Conservation (phyloP, 2,797 vertebrate genomes). For the Sebastes hubbsi region DNA sequence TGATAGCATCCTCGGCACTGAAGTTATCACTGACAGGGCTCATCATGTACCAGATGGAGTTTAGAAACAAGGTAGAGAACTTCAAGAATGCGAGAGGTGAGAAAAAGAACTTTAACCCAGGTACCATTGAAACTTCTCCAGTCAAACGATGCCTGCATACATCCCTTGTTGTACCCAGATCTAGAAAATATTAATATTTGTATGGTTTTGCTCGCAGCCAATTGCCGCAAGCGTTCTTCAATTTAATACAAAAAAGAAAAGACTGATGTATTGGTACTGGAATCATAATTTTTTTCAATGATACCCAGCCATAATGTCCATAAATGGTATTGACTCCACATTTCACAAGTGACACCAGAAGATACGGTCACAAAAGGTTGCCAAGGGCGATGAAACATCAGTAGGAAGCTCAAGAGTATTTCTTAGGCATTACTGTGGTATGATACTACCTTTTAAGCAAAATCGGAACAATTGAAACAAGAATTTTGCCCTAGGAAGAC, state of each 20-base stretch:
- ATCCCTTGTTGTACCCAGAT: not conserved
- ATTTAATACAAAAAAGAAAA: no score
- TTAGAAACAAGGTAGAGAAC: conserved; percentile 18
- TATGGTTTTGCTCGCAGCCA: not conserved
- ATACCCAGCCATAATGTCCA: not conserved
- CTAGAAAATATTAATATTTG: not conserved
- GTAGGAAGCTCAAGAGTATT: not conserved
- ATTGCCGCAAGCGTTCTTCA: not conserved
- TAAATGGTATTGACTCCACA: not conserved
- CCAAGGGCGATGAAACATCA: not conserved
- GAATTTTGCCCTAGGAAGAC: not conserved
- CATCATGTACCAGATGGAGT: conserved; percentile 17
- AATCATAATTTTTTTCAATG: not conserved
- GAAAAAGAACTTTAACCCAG: not conserved
- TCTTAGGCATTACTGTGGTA: not conserved
- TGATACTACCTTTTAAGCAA: not conserved
- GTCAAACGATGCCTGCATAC: not conserved
- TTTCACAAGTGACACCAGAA: not conserved
- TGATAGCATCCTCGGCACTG: not conserved
- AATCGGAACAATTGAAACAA: not conserved
- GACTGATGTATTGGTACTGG: not conserved
- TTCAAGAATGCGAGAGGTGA: not conserved
- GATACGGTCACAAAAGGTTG: not conserved
- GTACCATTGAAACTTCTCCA: not conserved
- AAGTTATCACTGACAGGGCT: conserved; percentile 12